phyloP scores from a whole-genome alignment of 2,888 invertebrate species.

The Elgonia sp. region DNA sequence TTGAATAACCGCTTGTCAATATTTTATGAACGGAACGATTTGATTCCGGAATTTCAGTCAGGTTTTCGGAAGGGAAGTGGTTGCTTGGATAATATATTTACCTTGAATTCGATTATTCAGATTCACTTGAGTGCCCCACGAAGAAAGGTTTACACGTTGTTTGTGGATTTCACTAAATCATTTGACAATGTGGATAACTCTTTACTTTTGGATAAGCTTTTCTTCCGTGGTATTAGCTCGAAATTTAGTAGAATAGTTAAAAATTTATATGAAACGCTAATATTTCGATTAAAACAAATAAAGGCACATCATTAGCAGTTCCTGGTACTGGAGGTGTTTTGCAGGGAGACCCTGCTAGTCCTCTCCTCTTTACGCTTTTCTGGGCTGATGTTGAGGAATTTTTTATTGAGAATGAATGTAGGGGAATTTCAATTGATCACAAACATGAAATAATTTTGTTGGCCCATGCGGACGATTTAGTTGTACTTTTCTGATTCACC shows the following conservation, averaged over 20 bases:
- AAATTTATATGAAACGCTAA: neutral
- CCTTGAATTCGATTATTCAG: conserved; percentile 1
- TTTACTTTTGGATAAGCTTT: neutral
- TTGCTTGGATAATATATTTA: neutral
- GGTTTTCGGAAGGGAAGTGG: neutral
- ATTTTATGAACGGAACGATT: neutral
- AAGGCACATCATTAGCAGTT: neutral
- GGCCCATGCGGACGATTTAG: neutral
- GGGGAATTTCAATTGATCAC: conserved; percentile 10
- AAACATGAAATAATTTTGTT: neutral
- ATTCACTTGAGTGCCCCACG: neutral
- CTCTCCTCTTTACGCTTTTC: neutral
- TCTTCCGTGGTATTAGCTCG: neutral
- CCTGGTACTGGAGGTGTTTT: neutral
- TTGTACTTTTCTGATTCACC: neutral
- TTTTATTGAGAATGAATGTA: neutral
- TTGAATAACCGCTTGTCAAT: neutral
- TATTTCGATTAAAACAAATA: neutral
- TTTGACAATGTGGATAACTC: neutral
- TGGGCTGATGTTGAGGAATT: neutral
- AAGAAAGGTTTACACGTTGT: neutral
- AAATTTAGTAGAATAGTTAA: neutral
- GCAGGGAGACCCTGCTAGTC: neutral
- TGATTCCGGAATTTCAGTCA: neutral
- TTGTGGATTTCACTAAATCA: neutral